Conservation (phyloP, 2,888 invertebrate genomes). For the Rhogogaster chlorosoma region DNA sequence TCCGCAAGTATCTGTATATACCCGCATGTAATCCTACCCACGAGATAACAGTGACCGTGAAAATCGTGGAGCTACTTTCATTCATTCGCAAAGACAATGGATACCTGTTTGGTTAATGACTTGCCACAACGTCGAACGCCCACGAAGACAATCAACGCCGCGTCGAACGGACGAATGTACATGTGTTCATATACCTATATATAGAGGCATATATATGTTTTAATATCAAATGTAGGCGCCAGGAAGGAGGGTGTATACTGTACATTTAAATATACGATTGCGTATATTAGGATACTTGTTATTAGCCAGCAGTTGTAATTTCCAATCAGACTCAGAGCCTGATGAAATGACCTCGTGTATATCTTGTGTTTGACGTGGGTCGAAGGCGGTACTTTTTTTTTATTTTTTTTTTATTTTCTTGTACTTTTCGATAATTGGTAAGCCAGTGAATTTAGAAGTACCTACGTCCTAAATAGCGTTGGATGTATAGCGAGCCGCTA, state of each 20-base stretch:
- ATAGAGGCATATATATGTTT: neutral
- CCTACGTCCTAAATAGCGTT: slow-evolving; percentile 12
- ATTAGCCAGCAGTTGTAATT: slow-evolving; percentile 12
- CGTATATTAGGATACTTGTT: slow-evolving; percentile 15
- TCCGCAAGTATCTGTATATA: neutral
- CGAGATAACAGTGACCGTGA: neutral
- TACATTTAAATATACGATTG: neutral
- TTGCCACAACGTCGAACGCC: slow-evolving; percentile 35
- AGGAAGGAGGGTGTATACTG: neutral
- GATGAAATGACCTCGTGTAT: slow-evolving; percentile 38
- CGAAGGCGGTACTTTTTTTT: neutral
- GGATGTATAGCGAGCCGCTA: slow-evolving; percentile 17
- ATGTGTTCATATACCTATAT: neutral
- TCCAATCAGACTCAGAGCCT: slow-evolving; percentile 6
- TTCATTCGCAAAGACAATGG: slow-evolving; percentile 50
- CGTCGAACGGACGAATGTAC: neutral
- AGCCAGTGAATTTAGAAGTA: slow-evolving; percentile 33
- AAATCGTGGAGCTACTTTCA: slow-evolving; percentile 13
- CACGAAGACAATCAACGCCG: slow-evolving; percentile 31
- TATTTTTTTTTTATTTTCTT: neutral
- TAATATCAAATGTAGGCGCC: slow-evolving; percentile 37
- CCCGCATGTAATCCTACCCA: neutral
- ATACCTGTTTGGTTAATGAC: slow-evolving; percentile 40
- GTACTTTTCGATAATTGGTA: slow-evolving; percentile 29
- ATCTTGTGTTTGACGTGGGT: slow-evolving; percentile 28